These are phyloP conservation scores for Cabera pusaria DNA, from an alignment of 2,888 invertebrate species.

Conservation along the genomic window DNA sequence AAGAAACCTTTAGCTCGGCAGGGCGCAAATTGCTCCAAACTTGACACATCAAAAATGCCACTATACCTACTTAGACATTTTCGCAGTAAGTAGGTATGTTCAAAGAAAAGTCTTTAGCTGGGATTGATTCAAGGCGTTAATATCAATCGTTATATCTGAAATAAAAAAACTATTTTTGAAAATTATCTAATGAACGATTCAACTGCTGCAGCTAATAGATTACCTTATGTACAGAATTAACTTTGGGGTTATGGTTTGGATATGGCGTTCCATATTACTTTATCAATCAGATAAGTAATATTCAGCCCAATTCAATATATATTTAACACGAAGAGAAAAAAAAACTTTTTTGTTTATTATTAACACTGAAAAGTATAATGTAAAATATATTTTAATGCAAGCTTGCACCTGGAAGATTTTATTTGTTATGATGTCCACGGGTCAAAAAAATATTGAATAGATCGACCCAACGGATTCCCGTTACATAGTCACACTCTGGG, in stretches of 20 bases:
- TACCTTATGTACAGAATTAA: no score
- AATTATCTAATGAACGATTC: no score
- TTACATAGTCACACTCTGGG: conserved; percentile 67
- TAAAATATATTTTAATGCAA: conserved; percentile 61
- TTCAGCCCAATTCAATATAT: no score
- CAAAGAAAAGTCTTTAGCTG: no score
- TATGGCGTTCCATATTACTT: no score
- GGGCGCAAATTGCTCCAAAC: conserved; percentile 67
- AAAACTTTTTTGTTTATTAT: conserved; percentile 35
- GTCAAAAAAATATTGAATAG: conserved; percentile 75
- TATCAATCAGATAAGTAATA: no score
- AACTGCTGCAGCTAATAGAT: no score
- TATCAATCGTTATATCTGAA: no score
- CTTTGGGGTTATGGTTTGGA: no score
- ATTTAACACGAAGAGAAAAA: no score
- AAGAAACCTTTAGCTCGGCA: conserved; percentile 52
- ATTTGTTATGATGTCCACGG: conserved; percentile 70
- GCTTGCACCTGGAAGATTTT: conserved; percentile 72
- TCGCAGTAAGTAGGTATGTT: background rate
- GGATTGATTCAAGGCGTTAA: no score
- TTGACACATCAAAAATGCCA: conserved; percentile 40
- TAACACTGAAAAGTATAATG: conserved; percentile 42
- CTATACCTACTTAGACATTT: conserved; percentile 12
- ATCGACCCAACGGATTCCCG: conserved; percentile 69
- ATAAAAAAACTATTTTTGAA: no score